Base-by-base conservation (phyloP, 2,888 invertebrate genomes). In the Amphipyra berbera region DNA sequence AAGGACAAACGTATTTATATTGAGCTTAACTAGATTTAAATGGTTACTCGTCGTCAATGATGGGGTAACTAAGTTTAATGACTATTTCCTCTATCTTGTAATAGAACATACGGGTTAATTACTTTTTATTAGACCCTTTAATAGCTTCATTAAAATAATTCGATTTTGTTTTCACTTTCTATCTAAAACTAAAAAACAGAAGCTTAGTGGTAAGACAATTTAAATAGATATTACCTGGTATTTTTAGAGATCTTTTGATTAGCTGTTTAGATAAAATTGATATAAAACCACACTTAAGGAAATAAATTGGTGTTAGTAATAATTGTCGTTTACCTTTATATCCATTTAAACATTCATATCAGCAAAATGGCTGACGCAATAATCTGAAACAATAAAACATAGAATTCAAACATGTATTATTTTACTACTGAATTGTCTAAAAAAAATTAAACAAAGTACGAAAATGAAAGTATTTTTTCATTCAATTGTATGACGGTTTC, bases 81-180 rank as follows among this genome's bases (percentile, higher is more conserved):
- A 10, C 37, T 14, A 53, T 66, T 61, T 60, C 50, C 61, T 45
- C 38, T 54, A 64, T 49, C 68, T 59, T 54, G 50, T 59, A 47
- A 41, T 52, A 67, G 48, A 70, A 68, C 53, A 61, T 61, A 68
- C 54, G 48, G 42, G 41, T 33, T 59, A 73, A 78, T 79, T 70
- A 66, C 48, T 61, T 72, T 73, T 78, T 74, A 81, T 75, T 57
- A 52, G 15, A 53, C 44, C 63, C 53, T 53, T 48, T 55, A n/a
- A 73, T 56, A 12, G 57, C 63, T 72, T 78, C 41, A 71, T 75
- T 75, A 61, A 64, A 74, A 68, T 67, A 54, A 64, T 69, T 63
- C 46, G 55, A 62, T 67, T 42, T 64, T 56, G 60, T 67, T 74
- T 69, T 58, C 35, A 68, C 50, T 57, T 13, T 30, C 52, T 67